These are phyloP conservation scores for Alaudala cheleensis DNA, from an alignment of 2,113 vertebrate genomes.

Conservation along the genomic window DNA sequence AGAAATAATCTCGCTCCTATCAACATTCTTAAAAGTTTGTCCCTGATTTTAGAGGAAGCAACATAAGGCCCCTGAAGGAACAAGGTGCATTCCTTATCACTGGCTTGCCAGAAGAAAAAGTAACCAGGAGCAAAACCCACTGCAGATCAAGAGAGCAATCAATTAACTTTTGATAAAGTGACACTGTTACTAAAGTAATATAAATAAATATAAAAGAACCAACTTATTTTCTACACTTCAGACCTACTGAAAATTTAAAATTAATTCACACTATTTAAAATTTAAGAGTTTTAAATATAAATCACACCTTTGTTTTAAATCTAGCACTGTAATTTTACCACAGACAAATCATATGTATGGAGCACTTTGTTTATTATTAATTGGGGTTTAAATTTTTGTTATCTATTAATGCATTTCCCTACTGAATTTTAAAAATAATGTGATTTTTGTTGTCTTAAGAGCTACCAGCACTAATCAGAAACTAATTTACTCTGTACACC, in stretches of 20 bases:
- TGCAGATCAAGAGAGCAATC: not conserved
- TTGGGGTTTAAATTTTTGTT: not conserved
- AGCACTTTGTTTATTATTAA: not conserved
- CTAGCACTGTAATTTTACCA: not conserved
- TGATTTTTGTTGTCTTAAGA: not conserved
- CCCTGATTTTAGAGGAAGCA: not conserved
- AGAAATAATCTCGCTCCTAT: not conserved
- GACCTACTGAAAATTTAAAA: not conserved
- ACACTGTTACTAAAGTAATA: not conserved
- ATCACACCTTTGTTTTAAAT: not conserved
- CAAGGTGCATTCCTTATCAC: not conserved
- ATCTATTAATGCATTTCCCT: not conserved
- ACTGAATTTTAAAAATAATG: not conserved
- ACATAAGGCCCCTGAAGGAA: not conserved
- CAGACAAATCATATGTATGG: not conserved
- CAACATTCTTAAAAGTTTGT: not conserved
- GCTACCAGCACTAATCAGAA: not conserved
- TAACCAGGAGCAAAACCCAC: not conserved
- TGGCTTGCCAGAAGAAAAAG: not conserved
- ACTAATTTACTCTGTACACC: not conserved
- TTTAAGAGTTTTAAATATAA: not conserved
- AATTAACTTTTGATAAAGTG: not conserved
- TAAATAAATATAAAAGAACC: not conserved
- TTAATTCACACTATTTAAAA: not conserved
- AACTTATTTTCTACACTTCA: not conserved